Conservation (phyloP, 35 echinoderm and acorn worm species). For the Chiridota heheva region DNA sequence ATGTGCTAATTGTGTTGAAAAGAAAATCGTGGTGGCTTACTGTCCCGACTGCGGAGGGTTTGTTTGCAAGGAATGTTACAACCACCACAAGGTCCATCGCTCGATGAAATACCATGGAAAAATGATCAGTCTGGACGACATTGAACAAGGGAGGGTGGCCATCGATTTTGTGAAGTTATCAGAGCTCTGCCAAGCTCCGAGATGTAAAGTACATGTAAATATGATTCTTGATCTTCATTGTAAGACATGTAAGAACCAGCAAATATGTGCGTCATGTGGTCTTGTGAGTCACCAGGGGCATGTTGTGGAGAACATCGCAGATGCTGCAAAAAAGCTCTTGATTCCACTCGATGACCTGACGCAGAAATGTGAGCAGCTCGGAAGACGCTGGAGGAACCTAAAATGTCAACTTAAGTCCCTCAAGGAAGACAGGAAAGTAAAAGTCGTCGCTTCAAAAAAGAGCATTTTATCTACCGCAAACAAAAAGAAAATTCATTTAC, state of each 20-base stretch:
- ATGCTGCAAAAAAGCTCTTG: too few species aligned
- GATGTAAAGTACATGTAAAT: constrained; percentile 3
- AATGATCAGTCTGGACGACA: constrained; percentile 6
- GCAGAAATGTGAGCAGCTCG: too few species aligned
- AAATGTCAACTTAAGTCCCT: too few species aligned
- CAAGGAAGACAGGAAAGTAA: too few species aligned
- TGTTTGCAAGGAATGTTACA: constrained; percentile 4
- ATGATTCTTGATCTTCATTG: neutral
- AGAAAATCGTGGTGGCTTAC: constrained; percentile 13
- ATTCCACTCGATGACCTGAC: too few species aligned
- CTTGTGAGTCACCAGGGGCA: constrained; percentile 12
- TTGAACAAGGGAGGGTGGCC: too few species aligned
- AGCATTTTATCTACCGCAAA: too few species aligned
- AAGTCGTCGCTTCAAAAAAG: too few species aligned
- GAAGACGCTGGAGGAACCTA: too few species aligned
- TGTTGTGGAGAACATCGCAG: neutral
- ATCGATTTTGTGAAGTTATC: too few species aligned
- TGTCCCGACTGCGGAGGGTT: constrained; percentile 24
- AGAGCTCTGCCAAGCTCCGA: neutral
- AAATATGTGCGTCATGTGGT: constrained; percentile 23
- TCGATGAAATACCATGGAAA: neutral
- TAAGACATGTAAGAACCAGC: constrained; percentile 6
- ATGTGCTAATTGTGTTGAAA: constrained; percentile 1
- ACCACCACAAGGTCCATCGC: neutral
- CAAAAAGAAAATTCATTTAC: too few species aligned